Percentiles rank a stretch among this genome's conserved stretches.
These are phyloP conservation scores for Podarcis raffonei DNA, from an alignment of 2,113 vertebrate species.

Conservation along the genomic window DNA sequence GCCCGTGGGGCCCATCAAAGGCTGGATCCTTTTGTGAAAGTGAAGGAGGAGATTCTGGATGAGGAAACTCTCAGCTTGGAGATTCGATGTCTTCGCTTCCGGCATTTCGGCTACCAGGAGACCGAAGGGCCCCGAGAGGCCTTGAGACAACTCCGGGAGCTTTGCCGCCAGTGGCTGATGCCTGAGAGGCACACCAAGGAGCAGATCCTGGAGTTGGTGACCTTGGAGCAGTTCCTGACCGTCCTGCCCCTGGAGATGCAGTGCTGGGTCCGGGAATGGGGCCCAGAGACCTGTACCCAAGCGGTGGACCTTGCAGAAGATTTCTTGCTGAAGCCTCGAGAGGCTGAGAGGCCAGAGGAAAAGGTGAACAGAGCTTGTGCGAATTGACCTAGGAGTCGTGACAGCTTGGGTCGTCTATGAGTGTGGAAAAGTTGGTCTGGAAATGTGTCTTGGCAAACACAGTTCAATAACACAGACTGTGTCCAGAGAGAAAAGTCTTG, in stretches of 20 bases:
- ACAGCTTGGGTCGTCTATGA: not conserved
- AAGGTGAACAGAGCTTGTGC: not conserved
- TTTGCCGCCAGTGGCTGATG: not conserved
- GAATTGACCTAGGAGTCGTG: not conserved
- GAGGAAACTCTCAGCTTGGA: not conserved
- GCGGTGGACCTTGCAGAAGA: not conserved
- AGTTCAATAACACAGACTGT: too few species aligned
- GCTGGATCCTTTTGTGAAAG: not conserved
- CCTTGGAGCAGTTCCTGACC: not conserved
- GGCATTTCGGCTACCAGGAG: not conserved
- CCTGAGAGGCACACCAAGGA: not conserved
- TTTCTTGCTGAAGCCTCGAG: not conserved
- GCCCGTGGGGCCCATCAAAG: not conserved
- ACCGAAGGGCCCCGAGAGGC: not conserved
- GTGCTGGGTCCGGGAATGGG: not conserved
- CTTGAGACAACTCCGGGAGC: not conserved
- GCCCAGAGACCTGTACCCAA: not conserved
- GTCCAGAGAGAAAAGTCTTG: too few species aligned
- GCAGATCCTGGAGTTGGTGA: not conserved
- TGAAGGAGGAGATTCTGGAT: not conserved
- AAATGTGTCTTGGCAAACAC: too few species aligned
- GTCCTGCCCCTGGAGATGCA: not conserved
- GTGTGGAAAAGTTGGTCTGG: not conserved
- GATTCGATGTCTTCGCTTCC: not conserved
- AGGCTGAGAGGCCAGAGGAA: not conserved